Base-by-base conservation (phyloP, 2,797 vertebrate species). In the Stomatorhinus walkeri region DNA sequence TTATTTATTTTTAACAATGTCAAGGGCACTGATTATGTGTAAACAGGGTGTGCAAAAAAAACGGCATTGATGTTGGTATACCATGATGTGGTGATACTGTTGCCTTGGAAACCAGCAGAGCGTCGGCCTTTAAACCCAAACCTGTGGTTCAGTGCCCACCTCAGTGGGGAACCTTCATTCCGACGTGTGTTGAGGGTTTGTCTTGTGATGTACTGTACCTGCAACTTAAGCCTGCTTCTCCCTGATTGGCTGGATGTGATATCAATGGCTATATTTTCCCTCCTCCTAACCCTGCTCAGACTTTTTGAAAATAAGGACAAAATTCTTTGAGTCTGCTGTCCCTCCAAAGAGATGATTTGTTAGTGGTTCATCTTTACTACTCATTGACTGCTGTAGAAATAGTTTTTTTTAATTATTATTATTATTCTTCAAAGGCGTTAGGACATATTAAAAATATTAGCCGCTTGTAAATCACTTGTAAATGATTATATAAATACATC, bases 371-470 rank as follows among this genome's bases (percentile, higher is more conserved):
- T 88, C 59, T 90, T 89, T 89, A 22, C 89, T 93, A 92, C 72
- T 94, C 95, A 95, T 95, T 91, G 92, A 95, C 95, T 95, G 95
- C 95, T 95, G 95, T 96, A 95, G 94, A 93, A 95, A 94, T 93
- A 94, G 92, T 94, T 95, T 95, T 91, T 90, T 16, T 5, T 49
- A 10, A 49, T 89, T 90, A 89, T 1, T 89, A 87, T 94, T 16
- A 79, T 46, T 81, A 92, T 94, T 95, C 93, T 94, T 95, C 92
- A 95, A 95, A 95, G 94, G 94, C 94, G 94, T 94, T 95, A 94
- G 94, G 94, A 95, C 95, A 94, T 96, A 96, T 96, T 96, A 96
- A 96, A 95, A 96, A 95, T 96, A 96, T 96, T 94, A 94, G 93
- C 95, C 94, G 95, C 95, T 93, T 96, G 95, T 96, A 95, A 94